Conservation (phyloP, 2,797 vertebrate genomes). For the Mormyrus hasselquistii region DNA sequence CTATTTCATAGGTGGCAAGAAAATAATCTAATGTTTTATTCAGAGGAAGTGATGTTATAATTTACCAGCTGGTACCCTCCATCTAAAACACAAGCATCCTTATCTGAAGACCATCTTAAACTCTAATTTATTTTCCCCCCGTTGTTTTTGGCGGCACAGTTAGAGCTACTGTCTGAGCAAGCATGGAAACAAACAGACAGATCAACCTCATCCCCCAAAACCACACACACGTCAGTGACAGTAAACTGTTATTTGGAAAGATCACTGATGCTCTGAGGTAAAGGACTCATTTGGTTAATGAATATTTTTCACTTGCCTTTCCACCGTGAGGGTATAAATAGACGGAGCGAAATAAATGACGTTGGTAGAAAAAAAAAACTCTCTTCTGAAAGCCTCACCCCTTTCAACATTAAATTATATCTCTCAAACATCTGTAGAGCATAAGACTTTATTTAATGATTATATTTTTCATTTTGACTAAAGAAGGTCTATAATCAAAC, state of each 20-base stretch:
- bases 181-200: neutral
- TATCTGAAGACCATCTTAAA: neutral
- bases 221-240: neutral
- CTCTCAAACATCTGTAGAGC: neutral
- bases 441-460: neutral
- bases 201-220: neutral
- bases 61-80: neutral
- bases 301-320: neutral
- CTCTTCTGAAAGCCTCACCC: too few relatives aligned
- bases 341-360: neutral
- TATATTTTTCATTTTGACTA: neutral
- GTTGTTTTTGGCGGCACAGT: neutral
- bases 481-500: neutral
- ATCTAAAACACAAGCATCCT: neutral
- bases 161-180: neutral
- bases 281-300: neutral
- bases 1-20: neutral
- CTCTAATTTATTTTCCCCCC: neutral
- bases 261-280: neutral
- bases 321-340: neutral
- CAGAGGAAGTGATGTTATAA: neutral
- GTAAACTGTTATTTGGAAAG: neutral
- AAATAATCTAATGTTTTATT: neutral
- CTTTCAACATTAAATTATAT: neutral
- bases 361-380: neutral